A percentile compares a stretch with the other conserved stretches of the same genome.
These are phyloP conservation scores for Camponotus fellah DNA, from an alignment of 2,888 invertebrate species.

Conservation along the genomic window DNA sequence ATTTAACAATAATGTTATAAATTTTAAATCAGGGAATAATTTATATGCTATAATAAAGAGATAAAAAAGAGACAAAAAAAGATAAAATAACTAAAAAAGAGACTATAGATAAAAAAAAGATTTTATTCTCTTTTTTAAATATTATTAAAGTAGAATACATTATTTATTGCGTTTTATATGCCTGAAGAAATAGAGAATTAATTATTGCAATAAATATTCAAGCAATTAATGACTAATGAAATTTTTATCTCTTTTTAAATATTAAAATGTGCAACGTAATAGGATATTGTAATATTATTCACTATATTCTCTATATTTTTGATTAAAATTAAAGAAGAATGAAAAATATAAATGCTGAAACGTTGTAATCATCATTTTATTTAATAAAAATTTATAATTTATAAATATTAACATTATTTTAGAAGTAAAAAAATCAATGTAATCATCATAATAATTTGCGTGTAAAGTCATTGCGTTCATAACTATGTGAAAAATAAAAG, in stretches of 20 bases:
- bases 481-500: not conserved
- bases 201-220: not conserved
- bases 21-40: not conserved
- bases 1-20: not conserved
- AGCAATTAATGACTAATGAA: not conserved
- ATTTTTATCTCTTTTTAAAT: not conserved
- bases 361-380: no score
- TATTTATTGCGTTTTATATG: not conserved
- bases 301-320: no score
- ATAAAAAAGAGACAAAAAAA: not conserved
- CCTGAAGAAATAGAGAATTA: not conserved
- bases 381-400: no score
- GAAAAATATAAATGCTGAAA: no score
- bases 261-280: not conserved
- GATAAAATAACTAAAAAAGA: no score
- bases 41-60: not conserved
- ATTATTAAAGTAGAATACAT: not conserved
- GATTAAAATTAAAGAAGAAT: no score
- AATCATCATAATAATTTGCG: not conserved
- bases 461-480: not conserved
- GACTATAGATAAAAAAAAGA: no score
- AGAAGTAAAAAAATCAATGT: not conserved
- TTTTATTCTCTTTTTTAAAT: not conserved
- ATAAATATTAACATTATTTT: no score
- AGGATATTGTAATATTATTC: not conserved